Evolutionary conservation across 2,797 vertebrate species (phyloP).

Genomic region (Perdix hodgsoniae): DNA sequence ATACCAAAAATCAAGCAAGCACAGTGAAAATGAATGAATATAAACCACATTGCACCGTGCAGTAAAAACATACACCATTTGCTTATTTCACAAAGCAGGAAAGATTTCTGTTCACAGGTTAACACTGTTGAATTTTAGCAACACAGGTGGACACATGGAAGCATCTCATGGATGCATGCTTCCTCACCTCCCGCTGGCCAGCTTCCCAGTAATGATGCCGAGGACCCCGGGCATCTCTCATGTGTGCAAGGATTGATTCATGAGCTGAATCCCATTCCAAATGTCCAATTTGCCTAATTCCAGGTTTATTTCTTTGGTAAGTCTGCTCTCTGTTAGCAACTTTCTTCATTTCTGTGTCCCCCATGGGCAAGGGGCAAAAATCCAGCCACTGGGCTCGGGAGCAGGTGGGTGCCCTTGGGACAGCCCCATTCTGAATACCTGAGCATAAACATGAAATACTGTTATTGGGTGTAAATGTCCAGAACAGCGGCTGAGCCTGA

Average conservation of each 20-base stretch:
- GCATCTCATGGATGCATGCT: not conserved
- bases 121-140: not conserved
- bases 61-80: not conserved
- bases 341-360: not conserved
- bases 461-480: not conserved
- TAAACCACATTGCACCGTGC: fast-evolving
- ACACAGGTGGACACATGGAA: not conserved
- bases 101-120: not conserved
- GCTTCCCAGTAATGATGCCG: not conserved
- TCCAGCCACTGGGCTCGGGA: not conserved
- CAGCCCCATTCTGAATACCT: fast-evolving
- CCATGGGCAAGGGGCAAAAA: too few relatives aligned
- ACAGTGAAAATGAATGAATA: not conserved
- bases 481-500: not conserved
- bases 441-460: fast-evolving
- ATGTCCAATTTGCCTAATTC: not conserved
- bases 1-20: not conserved
- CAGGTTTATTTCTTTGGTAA: not conserved
- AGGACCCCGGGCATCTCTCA: not conserved
- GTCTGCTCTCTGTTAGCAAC: not conserved
- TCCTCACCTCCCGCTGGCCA: not conserved
- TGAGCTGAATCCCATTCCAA: not conserved
- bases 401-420: not conserved
- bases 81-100: not conserved
- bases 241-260: not conserved